Evolutionary conservation across 2,113 vertebrate genomes (phyloP).

Genomic region (Baryphthengus martii): DNA sequence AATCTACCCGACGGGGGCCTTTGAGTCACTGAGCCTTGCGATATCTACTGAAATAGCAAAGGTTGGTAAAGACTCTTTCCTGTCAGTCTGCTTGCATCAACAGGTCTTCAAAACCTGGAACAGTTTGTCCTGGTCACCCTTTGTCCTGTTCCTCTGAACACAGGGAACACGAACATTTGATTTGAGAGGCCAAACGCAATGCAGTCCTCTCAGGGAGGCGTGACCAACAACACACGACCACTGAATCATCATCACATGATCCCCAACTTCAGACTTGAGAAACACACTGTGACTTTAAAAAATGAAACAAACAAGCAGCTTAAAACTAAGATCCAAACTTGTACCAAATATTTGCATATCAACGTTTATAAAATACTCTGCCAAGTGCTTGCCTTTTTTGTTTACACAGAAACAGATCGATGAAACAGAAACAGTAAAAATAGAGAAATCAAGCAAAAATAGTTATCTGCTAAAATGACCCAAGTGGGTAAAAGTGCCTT

Average conservation of each 20-base stretch:
- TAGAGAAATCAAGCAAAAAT: not conserved
- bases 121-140: not conserved
- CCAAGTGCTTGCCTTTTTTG: not conserved
- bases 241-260: not conserved
- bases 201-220: not conserved
- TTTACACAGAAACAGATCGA: not conserved
- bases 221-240: not conserved
- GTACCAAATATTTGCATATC: not conserved
- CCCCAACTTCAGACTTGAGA: not conserved
- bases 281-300: not conserved
- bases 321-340: not conserved
- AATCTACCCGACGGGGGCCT: not conserved
- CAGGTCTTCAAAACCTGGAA: not conserved
- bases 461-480: not conserved
- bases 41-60: constrained; percentile 6
- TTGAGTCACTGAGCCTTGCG: not conserved
- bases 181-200: not conserved
- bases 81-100: not conserved
- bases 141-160: not conserved
- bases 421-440: not conserved
- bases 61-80: not conserved
- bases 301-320: not conserved
- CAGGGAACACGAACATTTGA: not conserved
- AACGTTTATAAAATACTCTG: not conserved
- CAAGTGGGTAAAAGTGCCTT: not conserved